Conservation (phyloP, 2,888 invertebrate species). For the Fabriciana adippe region DNA sequence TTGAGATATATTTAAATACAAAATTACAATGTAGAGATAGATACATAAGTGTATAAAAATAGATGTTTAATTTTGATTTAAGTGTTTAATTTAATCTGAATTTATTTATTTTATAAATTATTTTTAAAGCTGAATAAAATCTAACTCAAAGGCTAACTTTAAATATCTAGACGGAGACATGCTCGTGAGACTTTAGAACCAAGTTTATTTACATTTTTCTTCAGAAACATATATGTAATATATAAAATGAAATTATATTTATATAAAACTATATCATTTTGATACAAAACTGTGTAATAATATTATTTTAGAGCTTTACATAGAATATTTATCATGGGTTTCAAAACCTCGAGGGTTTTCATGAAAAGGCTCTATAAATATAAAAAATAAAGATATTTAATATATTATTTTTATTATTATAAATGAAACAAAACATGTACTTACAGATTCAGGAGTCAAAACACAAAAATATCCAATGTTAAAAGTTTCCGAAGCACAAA, state of each 20-base stretch:
- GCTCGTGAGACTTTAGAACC: not conserved
- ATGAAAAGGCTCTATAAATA: not conserved
- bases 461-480: constrained; percentile 30
- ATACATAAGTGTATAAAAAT: no score
- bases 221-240: not conserved
- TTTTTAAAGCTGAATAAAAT: not conserved
- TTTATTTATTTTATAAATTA: not conserved
- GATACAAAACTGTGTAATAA: not conserved
- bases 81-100: not conserved
- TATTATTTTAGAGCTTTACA: not conserved
- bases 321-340: not conserved
- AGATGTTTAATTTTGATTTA: no score
- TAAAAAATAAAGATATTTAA: constrained; percentile 9
- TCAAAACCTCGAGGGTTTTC: not conserved
- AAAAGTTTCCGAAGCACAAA: constrained; percentile 28
- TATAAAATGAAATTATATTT: not conserved
- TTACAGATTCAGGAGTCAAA: constrained; percentile 49
- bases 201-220: not conserved
- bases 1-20: no score
- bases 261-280: not conserved
- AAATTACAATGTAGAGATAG: no score
- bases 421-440: constrained; percentile 50
- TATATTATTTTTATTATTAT: not conserved
- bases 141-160: not conserved
- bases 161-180: not conserved